Conservation (phyloP, 2,888 invertebrate genomes). For the Conops quadrifasciatus region DNA sequence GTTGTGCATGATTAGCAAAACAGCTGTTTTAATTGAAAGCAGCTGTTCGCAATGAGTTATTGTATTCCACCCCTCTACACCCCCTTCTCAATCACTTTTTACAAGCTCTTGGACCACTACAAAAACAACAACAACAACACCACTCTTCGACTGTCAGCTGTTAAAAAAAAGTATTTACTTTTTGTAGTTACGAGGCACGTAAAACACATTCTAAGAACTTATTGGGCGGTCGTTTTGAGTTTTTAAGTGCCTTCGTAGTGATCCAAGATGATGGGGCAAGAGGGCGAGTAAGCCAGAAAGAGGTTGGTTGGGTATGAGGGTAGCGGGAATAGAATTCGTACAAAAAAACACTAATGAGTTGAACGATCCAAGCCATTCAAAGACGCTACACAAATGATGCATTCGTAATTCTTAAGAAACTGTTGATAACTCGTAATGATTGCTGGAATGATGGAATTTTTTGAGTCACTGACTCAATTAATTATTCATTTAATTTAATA, state of each 20-base stretch:
- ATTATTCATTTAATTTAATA: too few relatives aligned
- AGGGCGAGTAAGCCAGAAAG: too few relatives aligned
- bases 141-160: background rate
- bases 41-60: slow-evolving; percentile 19
- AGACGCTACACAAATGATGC: slow-evolving; percentile 4
- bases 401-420: slow-evolving; percentile 1
- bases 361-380: background rate
- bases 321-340: background rate
- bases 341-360: too few relatives aligned
- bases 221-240: slow-evolving; percentile 1
- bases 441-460: too few relatives aligned
- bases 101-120: too few relatives aligned
- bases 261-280: too few relatives aligned
- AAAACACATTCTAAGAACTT: background rate
- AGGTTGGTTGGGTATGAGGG: background rate
- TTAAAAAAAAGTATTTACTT: background rate
- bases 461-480: too few relatives aligned
- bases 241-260: too few relatives aligned
- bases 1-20: slow-evolving; percentile 25
- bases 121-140: background rate
- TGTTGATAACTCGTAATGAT: background rate
- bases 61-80: background rate
- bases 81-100: too few relatives aligned
- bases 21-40: slow-evolving; percentile 28
- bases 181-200: background rate